Percentiles rank a stretch among this genome's conserved stretches.
Evolutionary conservation across 2,888 invertebrate species (phyloP).

Genomic region (Lasioglossum leucozonium): DNA sequence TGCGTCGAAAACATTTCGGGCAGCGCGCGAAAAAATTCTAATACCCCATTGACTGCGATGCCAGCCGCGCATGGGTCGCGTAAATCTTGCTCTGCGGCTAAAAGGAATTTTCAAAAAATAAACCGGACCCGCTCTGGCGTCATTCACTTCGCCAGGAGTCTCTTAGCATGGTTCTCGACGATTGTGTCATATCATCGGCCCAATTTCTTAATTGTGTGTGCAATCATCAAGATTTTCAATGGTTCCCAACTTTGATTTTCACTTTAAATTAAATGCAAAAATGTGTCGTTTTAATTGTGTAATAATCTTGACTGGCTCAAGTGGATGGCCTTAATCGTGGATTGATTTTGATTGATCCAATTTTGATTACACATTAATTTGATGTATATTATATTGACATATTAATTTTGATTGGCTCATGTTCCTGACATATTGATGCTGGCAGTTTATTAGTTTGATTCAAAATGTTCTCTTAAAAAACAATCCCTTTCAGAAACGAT

Average conservation of each 20-base stretch:
- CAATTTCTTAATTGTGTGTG: too few relatives aligned
- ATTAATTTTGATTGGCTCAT: background rate
- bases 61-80: background rate
- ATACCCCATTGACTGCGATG: background rate
- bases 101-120: conserved; percentile 1
- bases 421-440: background rate
- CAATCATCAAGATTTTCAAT: background rate
- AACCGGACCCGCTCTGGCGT: background rate
- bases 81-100: background rate
- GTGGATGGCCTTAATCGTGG: background rate
- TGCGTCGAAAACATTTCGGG: conserved; percentile 74
- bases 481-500: background rate
- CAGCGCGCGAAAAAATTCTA: conserved; percentile 67
- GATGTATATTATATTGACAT: background rate
- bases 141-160: background rate
- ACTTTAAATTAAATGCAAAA: background rate
- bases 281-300: background rate
- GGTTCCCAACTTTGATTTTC: background rate
- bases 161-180: too few relatives aligned
- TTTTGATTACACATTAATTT: background rate
- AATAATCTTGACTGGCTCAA: background rate
- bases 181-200: too few relatives aligned
- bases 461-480: too few relatives aligned
- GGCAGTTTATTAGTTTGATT: background rate
- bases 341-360: background rate